Evolutionary conservation across 2,888 invertebrate species (phyloP).

Genomic region (Andrena bucephala): DNA sequence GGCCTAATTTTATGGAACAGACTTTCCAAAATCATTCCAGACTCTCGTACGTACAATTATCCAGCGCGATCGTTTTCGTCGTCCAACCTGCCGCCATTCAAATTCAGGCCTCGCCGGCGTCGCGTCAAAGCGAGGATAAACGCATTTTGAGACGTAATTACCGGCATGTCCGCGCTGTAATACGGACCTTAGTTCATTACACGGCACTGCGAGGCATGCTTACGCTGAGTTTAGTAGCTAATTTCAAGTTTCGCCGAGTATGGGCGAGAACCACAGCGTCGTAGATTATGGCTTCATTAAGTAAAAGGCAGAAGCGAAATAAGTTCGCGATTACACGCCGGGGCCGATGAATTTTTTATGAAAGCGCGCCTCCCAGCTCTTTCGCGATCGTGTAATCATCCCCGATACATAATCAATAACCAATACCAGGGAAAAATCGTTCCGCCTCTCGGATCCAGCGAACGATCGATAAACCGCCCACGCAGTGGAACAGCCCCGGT

Average conservation of each 20-base stretch:
- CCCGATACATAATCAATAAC: constrained; percentile 63
- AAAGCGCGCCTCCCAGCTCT: constrained; percentile 19
- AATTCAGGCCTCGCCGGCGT: constrained; percentile 28
- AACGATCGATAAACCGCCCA: constrained; percentile 64
- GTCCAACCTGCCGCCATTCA: constrained; percentile 4
- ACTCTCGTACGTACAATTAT: too few relatives aligned
- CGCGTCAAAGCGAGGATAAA: constrained; percentile 15
- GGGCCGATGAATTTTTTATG: constrained; percentile 56
- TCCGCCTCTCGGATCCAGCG: constrained; percentile 31
- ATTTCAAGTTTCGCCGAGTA: constrained; percentile 23
- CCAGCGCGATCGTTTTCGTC: neutral
- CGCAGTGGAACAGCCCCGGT: constrained; percentile 49
- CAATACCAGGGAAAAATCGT: constrained; percentile 56
- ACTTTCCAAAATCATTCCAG: too few relatives aligned
- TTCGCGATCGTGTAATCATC: constrained; percentile 63
- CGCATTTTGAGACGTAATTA: constrained; percentile 37
- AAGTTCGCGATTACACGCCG: constrained; percentile 39
- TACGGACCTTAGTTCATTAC: constrained; percentile 26
- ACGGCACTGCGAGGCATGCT: constrained; percentile 28
- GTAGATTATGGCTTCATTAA: constrained; percentile 55
- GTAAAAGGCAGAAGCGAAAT: constrained; percentile 37
- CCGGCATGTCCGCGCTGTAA: constrained; percentile 36
- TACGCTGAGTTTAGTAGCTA: constrained; percentile 45
- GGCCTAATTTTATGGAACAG: too few relatives aligned
- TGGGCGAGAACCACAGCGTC: constrained; percentile 28